Evolutionary conservation across 2,797 vertebrate species (phyloP).

Genomic region (Sciurus vulgaris): DNA sequence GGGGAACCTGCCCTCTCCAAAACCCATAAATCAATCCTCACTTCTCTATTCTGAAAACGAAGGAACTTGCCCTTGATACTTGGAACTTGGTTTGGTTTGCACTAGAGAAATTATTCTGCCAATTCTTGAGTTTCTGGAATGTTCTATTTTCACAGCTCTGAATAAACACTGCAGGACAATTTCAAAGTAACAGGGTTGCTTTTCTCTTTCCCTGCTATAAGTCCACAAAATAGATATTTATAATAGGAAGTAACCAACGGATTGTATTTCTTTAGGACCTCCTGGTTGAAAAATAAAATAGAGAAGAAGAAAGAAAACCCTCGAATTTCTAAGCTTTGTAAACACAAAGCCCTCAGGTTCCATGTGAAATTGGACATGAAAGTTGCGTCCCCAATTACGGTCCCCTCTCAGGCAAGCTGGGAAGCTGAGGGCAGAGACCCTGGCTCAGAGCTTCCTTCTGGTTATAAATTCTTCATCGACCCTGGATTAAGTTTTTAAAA

Average conservation of each 20-base stretch:
- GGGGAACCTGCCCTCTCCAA: accelerated
- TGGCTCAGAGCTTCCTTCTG: not conserved
- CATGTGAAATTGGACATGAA: not conserved
- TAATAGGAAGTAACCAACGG: not conserved
- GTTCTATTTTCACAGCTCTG: not conserved
- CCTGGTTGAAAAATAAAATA: constrained; percentile 23
- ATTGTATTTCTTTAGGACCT: constrained; percentile 45
- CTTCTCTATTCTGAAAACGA: not conserved
- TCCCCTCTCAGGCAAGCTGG: constrained; percentile 28
- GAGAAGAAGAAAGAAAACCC: not conserved
- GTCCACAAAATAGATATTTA: not conserved
- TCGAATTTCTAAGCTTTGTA: not conserved
- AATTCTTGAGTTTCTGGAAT: constrained; percentile 13
- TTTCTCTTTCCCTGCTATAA: not conserved
- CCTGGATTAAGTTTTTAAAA: constrained; percentile 70
- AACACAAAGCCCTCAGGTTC: constrained; percentile 13
- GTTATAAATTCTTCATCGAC: constrained; percentile 71
- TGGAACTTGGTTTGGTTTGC: not conserved
- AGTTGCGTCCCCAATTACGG: not conserved
- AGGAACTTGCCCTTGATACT: not conserved
- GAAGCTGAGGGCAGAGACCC: not conserved
- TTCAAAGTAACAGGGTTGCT: not conserved
- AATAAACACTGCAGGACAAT: not conserved
- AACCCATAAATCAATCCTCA: not conserved
- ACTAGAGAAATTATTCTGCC: not conserved